Conservation (phyloP, 2,113 vertebrate species). For the Danionella cerebrum region DNA sequence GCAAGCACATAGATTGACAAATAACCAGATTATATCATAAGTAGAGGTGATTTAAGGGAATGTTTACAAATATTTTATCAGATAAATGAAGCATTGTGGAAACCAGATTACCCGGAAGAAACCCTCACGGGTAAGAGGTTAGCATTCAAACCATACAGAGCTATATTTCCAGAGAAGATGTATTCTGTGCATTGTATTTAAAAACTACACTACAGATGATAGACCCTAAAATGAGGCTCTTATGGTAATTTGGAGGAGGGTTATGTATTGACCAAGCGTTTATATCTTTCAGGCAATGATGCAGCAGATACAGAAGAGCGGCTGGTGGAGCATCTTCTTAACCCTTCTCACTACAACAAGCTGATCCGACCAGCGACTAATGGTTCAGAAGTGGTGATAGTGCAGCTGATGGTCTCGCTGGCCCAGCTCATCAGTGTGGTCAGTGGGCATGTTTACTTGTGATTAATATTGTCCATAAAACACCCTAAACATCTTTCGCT, state of each 20-base stretch:
- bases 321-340: slow-evolving; percentile 84
- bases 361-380: slow-evolving; percentile 91
- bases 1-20: no score
- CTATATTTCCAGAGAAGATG: neutral
- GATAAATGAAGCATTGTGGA: no score
- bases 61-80: no score
- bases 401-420: slow-evolving; percentile 92
- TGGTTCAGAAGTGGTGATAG: slow-evolving; percentile 84
- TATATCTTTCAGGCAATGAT: slow-evolving; percentile 59
- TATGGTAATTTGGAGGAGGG: neutral
- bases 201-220: neutral
- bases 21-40: no score
- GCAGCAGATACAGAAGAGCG: slow-evolving; percentile 88
- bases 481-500: no score
- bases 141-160: no score
- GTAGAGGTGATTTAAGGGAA: neutral
- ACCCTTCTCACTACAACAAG: slow-evolving; percentile 89
- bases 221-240: neutral
- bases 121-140: no score
- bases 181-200: slow-evolving; percentile 4
- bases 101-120: no score
- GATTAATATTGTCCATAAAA: neutral
- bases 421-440: slow-evolving; percentile 97
- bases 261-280: neutral
- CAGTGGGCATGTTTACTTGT: slow-evolving; percentile 46